Conservation (phyloP, 2,797 vertebrate species). For the Geotrypetes seraphini region DNA sequence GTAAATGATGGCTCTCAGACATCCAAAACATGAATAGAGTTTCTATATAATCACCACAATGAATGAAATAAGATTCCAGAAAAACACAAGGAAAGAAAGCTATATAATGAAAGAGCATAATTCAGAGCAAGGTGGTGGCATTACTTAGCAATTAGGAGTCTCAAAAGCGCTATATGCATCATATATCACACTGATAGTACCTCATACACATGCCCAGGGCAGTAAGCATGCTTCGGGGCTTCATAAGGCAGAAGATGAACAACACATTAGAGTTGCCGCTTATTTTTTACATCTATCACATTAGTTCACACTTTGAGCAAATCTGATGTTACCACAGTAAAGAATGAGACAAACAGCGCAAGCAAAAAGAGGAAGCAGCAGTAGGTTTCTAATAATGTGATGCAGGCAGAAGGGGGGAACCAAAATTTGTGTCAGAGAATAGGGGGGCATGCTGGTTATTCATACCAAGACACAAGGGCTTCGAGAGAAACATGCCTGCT, state of each 20-base stretch:
- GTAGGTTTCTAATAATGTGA: neutral
- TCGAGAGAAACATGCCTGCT: too few relatives aligned
- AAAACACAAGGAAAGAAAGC: neutral
- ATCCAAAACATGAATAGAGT: too few relatives aligned
- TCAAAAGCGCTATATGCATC: neutral
- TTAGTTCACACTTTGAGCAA: slow-evolving; percentile 22
- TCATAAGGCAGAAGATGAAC: slow-evolving; percentile 13
- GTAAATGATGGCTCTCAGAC: too few relatives aligned
- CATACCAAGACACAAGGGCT: too few relatives aligned
- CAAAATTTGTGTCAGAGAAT: too few relatives aligned
- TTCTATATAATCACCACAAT: too few relatives aligned
- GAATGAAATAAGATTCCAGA: neutral
- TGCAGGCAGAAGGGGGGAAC: too few relatives aligned
- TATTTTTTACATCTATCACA: slow-evolving; percentile 24
- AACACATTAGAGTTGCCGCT: slow-evolving; percentile 17
- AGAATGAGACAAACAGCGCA: slow-evolving; percentile 10
- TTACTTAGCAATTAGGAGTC: too few relatives aligned
- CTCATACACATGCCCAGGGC: slow-evolving; percentile 2
- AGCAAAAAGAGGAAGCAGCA: neutral
- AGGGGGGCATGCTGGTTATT: too few relatives aligned
- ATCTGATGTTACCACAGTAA: slow-evolving; percentile 20
- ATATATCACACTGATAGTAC: neutral
- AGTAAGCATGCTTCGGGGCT: slow-evolving; percentile 1
- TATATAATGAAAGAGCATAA: neutral
- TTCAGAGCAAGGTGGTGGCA: neutral